A percentile compares a stretch with the other conserved stretches of the same genome.
These are phyloP conservation scores for Rhea pennata DNA, from an alignment of 2,113 vertebrate species.

Conservation along the genomic window DNA sequence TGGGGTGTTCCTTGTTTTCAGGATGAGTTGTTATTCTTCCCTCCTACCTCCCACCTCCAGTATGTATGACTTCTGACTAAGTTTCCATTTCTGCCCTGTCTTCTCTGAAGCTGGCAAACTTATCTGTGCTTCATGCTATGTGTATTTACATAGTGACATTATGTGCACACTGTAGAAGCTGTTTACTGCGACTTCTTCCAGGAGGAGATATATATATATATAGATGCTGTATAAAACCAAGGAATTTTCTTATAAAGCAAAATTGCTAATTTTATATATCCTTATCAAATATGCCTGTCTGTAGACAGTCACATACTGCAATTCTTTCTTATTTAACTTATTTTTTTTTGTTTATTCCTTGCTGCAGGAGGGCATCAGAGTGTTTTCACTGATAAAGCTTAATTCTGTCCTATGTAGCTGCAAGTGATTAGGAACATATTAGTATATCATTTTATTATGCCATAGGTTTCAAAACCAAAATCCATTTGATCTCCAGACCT, in stretches of 20 bases:
- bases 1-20: conserved; percentile 25
- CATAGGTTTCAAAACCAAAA: neutral
- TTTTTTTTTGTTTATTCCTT: neutral
- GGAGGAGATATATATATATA: neutral
- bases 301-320: neutral
- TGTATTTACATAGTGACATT: neutral
- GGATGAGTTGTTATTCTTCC: conserved; percentile 58
- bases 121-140: neutral
- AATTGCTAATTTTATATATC: neutral
- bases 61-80: conserved; percentile 66
- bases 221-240: neutral
- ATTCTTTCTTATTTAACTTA: neutral
- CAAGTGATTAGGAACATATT: neutral
- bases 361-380: neutral
- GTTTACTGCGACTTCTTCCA: neutral
- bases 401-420: neutral
- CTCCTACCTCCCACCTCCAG: conserved; percentile 66
- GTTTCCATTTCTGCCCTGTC: conserved; percentile 63
- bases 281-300: neutral
- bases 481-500: neutral
- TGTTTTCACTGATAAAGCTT: neutral
- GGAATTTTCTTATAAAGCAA: neutral
- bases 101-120: conserved; percentile 38
- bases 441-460: neutral
- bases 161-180: neutral